Base-by-base conservation (phyloP, 1,140 invertebrate genomes). In the Eueides isabella region DNA sequence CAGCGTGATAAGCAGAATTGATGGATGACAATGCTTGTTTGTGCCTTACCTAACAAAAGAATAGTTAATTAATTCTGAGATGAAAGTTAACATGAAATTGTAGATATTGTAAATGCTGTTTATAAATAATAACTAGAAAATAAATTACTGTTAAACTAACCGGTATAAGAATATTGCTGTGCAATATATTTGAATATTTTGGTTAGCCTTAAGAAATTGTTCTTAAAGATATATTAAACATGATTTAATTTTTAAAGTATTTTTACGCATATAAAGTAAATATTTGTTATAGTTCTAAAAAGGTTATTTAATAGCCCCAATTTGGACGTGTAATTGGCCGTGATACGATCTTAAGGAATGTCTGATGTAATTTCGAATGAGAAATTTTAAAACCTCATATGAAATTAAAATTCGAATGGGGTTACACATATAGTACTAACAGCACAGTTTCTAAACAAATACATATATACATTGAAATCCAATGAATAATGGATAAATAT, bases 1-100 rank as follows among this genome's bases (percentile, higher is more conserved):
- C 71, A 82, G 76, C 82, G 75, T 90, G 87, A 90, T 91, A 91
- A 89, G 84, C 85, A 80, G 80, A 85, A 85, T 83, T 89, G 87
- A 89, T 87, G 78, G 86, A 90, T 91, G 88, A 91, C 87, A 86
- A 84, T 74, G 89, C 88, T 78, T 75, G 80, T 78, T 76, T 77
- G 72, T 78, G 76, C 73, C 63, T 78, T 67, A 69, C 28, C 84
- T 69, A 85, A 87, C 87, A 89, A 87, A 87, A 82, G 84, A 89
- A 88, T 86, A 84, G 81, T 82, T 90, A 90, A 92, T 90, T 90
- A 90, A 88, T 89, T 88, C 81, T 79, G 75, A 76, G 85, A 85
- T 86, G 85, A 88, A 85, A 89, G 82, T 83, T 80, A 85, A 85
- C 83, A 80, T 82, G 81, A 81, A 84, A 84, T 77, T 75, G 71